Base-by-base conservation (phyloP, 2,888 invertebrate genomes). In the Omphaloscelis lunosa region DNA sequence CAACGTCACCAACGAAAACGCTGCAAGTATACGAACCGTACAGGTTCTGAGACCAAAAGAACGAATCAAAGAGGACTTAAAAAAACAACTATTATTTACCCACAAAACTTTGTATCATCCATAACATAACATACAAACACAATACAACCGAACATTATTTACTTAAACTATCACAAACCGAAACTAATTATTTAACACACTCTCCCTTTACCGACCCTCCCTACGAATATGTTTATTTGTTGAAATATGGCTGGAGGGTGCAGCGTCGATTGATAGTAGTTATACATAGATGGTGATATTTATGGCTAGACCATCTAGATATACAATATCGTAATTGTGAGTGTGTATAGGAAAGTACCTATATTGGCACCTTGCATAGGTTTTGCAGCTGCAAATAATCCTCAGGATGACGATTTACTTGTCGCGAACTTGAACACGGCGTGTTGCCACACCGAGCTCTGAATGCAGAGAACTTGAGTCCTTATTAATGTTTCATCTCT, bases 121-220 rank as follows among this genome's bases (percentile, higher is more conserved):
- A 17, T 39, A 78, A 56, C 34, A 59, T 23, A 3, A 77, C 48
- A 23, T 34, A 69, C 39, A 69, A 51, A 72, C 29, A 58, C 48
- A 75, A 80, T 61, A 66, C 39, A 51, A 72, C 45, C 61, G 11
- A 68, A 66, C 34, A 53, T 45, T 39, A 58, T 68, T 61, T 71
- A 72, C 65, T 20, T 74, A 84, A 62, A 75, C 48, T 56, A 39
- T 56, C 23, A 27, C n/a, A 59, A 15, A 68, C 72, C 73, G 63
- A 58, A 70, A 77, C 70, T 86, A 88, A 88, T 87, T 88, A 86
- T 88, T 88, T 84, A 80, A 77, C 75, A 74, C 56, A 59, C 20
- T 70, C 71, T 56, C 63, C 76, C 75, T n/a, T 72, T 27, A 51
- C 5, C 51, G 27, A 51, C 68, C 71, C 70, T 72, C 77, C 80